Conservation (phyloP, 2,888 invertebrate species). For the Neoitamus cyanurus region DNA sequence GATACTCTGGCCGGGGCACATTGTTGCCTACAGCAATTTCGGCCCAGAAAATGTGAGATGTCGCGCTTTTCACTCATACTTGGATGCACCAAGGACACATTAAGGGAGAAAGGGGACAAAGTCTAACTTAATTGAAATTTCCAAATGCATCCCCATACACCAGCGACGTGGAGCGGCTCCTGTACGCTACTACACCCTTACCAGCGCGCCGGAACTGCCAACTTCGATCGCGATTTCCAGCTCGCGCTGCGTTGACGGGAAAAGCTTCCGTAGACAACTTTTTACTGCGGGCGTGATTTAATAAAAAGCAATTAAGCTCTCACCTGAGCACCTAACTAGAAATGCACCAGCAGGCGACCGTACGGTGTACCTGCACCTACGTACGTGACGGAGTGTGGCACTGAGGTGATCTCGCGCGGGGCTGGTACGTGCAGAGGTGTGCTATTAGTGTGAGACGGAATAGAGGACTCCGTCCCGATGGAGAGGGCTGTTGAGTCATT, state of each 20-base stretch:
- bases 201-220: background rate
- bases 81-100: background rate
- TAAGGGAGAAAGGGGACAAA: background rate
- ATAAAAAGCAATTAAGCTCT: slow-evolving; percentile 39
- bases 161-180: background rate
- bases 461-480: background rate
- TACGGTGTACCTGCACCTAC: background rate
- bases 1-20: background rate
- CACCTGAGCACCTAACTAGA: slow-evolving; percentile 27
- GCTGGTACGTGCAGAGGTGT: background rate
- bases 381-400: background rate
- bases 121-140: slow-evolving; percentile 35
- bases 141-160: background rate
- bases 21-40: slow-evolving; percentile 24
- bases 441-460: background rate
- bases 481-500: slow-evolving; percentile 28
- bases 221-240: background rate
- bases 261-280: slow-evolving; percentile 27
- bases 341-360: background rate
- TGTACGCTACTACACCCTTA: background rate
- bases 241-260: background rate
- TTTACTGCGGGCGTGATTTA: slow-evolving; percentile 36
- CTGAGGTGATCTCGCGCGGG: background rate
- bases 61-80: slow-evolving; percentile 6
- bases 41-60: background rate